Evolutionary conservation across 2,888 invertebrate species (phyloP).

Genomic region (Nebria salina): DNA sequence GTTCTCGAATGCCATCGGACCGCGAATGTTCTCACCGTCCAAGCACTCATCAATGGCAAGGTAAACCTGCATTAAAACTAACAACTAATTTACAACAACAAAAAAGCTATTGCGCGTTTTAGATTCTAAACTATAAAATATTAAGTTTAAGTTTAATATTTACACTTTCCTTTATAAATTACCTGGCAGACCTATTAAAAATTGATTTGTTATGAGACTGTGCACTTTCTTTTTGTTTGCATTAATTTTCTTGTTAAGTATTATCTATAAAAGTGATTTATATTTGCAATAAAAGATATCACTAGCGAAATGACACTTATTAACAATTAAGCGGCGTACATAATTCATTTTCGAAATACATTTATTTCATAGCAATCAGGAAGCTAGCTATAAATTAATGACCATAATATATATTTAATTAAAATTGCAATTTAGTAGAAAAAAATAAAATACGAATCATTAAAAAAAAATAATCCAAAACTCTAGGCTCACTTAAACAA

Average conservation of each 20-base stretch:
- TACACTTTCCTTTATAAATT: slow-evolving; percentile 2
- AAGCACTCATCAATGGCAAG: slow-evolving; percentile 88
- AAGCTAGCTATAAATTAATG: background rate
- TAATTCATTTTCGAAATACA: background rate
- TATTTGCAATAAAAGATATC: background rate
- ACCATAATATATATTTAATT: too few species aligned
- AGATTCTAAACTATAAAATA: background rate
- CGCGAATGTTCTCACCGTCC: slow-evolving; percentile 89
- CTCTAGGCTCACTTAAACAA: too few species aligned
- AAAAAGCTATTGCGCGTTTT: too few species aligned
- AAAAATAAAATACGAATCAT: too few species aligned
- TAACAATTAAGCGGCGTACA: background rate
- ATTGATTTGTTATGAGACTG: slow-evolving; percentile 9
- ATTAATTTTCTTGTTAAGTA: slow-evolving; percentile 6
- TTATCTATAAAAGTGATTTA: slow-evolving; percentile 21
- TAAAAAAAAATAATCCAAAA: too few species aligned
- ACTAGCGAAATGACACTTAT: background rate
- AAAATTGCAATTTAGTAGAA: too few species aligned
- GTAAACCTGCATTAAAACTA: slow-evolving; percentile 61
- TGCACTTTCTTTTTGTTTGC: slow-evolving; percentile 22
- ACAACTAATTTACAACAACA: too few species aligned
- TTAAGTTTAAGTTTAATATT: background rate
- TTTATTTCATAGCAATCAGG: background rate
- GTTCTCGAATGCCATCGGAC: slow-evolving; percentile 90
- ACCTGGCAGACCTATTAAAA: slow-evolving; percentile 9